phyloP scores from a whole-genome alignment of 2,888 invertebrate species.

The Spicauda simplicius region DNA sequence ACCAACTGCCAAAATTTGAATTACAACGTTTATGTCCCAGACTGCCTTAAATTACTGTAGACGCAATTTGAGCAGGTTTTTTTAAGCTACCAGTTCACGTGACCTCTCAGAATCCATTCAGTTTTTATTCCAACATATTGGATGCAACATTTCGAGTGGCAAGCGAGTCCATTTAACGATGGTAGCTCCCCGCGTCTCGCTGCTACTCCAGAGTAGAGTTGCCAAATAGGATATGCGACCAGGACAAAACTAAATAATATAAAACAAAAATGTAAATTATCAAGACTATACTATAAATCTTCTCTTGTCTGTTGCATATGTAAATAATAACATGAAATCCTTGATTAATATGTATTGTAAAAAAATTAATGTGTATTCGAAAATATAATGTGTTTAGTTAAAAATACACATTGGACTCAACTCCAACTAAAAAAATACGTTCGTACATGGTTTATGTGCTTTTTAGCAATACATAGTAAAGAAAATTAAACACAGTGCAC shows the following conservation, averaged over 20 bases:
- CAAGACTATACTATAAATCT: no score
- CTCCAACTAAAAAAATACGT: no score
- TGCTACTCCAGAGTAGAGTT: conserved; percentile 29
- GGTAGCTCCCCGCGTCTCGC: conserved; percentile 43
- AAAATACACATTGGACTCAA: no score
- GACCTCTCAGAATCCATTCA: conserved; percentile 37
- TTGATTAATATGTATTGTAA: no score
- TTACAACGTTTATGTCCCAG: conserved; percentile 22
- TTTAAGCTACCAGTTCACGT: conserved; percentile 19
- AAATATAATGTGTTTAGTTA: no score
- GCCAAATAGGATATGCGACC: conserved; percentile 10
- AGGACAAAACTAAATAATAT: conserved; percentile 4
- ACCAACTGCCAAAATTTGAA: conserved; percentile 28
- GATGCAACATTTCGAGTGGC: conserved; percentile 26
- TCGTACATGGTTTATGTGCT: no score
- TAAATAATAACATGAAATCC: no score
- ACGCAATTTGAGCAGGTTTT: conserved; percentile 29
- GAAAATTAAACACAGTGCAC: no score
- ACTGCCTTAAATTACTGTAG: conserved; percentile 30
- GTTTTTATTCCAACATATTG: conserved; percentile 20
- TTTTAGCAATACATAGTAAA: no score
- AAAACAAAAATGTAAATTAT: no score
- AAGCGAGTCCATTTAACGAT: conserved; percentile 49
- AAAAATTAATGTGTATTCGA: no score
- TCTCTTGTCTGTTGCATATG: no score